Evolutionary conservation across 1,140 invertebrate species (phyloP).

Genomic region (Anoplolepis gracilipes): DNA sequence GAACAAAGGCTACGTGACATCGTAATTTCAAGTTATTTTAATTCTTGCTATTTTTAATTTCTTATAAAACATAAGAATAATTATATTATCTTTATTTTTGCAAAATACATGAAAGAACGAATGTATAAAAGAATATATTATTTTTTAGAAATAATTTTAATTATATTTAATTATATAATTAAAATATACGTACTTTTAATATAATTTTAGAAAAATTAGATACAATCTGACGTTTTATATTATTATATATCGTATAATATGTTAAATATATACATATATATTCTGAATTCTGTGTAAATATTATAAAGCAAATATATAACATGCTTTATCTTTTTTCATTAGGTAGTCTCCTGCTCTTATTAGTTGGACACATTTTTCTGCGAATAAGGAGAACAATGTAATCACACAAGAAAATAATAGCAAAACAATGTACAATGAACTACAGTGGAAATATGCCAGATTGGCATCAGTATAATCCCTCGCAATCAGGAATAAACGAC

Average conservation of each 20-base stretch:
- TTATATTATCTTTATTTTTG: not conserved
- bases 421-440: constrained; percentile 77
- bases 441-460: constrained; percentile 75
- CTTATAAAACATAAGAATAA: not conserved
- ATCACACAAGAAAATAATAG: constrained; percentile 51
- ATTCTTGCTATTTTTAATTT: not conserved
- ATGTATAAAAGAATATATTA: not conserved
- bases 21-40: not conserved
- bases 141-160: constrained; percentile 10
- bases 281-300: not conserved
- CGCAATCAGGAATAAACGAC: constrained; percentile 67
- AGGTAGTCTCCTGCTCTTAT: constrained; percentile 66
- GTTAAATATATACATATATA: too few species aligned
- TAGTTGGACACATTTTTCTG: constrained; percentile 18
- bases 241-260: too few species aligned
- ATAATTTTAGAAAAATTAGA: too few species aligned
- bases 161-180: not conserved
- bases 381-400: constrained; percentile 51
- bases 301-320: not conserved
- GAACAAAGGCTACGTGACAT: not conserved
- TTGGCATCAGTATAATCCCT: constrained; percentile 74
- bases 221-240: too few species aligned
- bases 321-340: constrained; percentile 14
- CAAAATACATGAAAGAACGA: not conserved
- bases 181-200: not conserved